phyloP scores from a whole-genome alignment of 2,797 vertebrate genomes.

The Phylloscopus collybita region DNA sequence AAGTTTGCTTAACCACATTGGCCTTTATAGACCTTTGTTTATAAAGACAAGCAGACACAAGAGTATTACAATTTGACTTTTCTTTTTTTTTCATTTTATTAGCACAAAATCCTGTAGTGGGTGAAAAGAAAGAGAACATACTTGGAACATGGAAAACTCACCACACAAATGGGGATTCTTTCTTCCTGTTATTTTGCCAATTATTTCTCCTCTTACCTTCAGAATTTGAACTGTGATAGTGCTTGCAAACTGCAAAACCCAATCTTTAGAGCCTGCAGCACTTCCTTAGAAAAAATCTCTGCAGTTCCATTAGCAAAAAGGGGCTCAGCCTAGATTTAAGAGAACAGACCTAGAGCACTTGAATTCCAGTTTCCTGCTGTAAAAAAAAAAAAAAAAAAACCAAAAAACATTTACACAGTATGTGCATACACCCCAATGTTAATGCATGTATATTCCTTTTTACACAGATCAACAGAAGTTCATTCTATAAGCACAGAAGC shows the following conservation, averaged over 20 bases:
- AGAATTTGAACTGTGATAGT: neutral
- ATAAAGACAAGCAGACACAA: neutral
- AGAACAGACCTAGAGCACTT: neutral
- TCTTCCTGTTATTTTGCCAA: neutral
- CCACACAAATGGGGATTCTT: constrained; percentile 5
- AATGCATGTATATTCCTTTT: constrained; percentile 78
- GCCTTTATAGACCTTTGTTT: neutral
- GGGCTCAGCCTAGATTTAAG: neutral
- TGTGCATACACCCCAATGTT: constrained; percentile 60
- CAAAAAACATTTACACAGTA: neutral
- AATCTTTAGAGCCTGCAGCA: neutral
- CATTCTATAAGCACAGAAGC: constrained; percentile 75
- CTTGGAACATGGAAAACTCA: constrained; percentile 11
- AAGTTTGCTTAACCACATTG: neutral
- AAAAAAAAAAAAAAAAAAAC: neutral
- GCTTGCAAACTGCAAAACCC: neutral
- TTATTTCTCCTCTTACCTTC: neutral
- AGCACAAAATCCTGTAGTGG: constrained; percentile 36
- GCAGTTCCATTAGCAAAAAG: neutral
- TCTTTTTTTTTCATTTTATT: constrained; percentile 46
- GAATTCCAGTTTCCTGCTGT: neutral
- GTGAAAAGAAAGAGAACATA: constrained; percentile 16
- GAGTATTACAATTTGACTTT: neutral
- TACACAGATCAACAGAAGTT: constrained; percentile 69
- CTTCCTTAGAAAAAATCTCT: neutral